A percentile compares a stretch with the other conserved stretches of the same genome.
Evolutionary conservation across 53 echinoderm and acorn worm genomes (phyloP).

Genomic region (Henricia sp.): DNA sequence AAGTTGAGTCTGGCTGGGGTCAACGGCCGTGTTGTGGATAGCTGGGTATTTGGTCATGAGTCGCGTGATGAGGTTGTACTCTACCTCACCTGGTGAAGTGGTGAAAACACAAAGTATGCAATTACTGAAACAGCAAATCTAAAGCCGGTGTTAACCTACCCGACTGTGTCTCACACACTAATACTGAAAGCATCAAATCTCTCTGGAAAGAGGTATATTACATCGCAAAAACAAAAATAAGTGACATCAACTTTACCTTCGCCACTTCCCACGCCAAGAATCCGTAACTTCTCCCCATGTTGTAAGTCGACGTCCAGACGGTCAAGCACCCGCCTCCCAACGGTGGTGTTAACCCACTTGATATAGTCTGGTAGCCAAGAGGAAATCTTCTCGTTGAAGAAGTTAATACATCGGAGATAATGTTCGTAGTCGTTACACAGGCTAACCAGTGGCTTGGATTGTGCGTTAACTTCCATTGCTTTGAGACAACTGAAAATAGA

Average conservation of each 20-base stretch:
- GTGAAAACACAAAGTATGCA: not conserved
- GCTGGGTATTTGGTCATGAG: slow-evolving; percentile 42
- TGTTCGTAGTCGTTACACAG: slow-evolving; percentile 14
- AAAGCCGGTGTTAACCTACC: no score
- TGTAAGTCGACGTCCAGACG: not conserved
- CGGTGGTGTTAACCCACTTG: not conserved
- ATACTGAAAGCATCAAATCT: not conserved
- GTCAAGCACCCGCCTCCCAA: not conserved
- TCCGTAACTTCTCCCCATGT: not conserved
- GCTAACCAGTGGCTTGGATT: not conserved
- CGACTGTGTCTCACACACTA: no score
- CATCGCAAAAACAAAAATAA: no score
- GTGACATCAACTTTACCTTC: no score
- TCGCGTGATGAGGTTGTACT: slow-evolving; percentile 46
- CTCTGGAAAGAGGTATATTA: not conserved
- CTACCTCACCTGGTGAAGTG: slow-evolving; percentile 44
- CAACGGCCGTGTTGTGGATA: slow-evolving; percentile 49
- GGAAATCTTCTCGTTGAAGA: not conserved
- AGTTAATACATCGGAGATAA: not conserved
- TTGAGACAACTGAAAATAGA: not conserved
- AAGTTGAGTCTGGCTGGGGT: slow-evolving; percentile 45
- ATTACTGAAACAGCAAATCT: no score
- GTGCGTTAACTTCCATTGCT: not conserved
- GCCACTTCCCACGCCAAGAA: slow-evolving; percentile 12
- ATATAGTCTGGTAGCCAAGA: slow-evolving; percentile 9